Base-by-base conservation (phyloP, 1,140 invertebrate genomes). In the Drosophila navojoa region DNA sequence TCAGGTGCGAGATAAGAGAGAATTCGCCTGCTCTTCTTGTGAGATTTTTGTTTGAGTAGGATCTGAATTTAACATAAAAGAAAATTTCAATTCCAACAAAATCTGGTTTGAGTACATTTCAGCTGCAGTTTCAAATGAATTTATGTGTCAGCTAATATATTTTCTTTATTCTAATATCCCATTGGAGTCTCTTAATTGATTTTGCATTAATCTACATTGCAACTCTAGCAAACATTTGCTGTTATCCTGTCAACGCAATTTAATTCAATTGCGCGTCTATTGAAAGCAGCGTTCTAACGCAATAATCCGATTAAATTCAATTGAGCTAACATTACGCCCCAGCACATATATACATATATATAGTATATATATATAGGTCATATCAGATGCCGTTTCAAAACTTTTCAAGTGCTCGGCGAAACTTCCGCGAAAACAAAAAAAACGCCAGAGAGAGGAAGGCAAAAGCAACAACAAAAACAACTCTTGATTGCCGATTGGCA, bases 221-320 rank as follows among this genome's bases (percentile, higher is more conserved):
- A 44, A 44, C 5, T 15, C 15, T 45, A 7, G 19, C 5, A 15
- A 58, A 66, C 35, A 66, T 60, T 59, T 76, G 70, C 42, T 76
- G 70, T 5, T 60, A 67, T 57, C 45, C 22, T 38, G 45, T 63
- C 60, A 67, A 59, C 62, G 71, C 69, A 84, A 79, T 82, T 82
- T 84, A 84, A 82, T 82, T 82, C 78, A 81, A 81, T 81, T 84
- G 76, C 42, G 71, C 77, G 79, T 71, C 78, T 68, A 75, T 75
- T 64, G 74, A 73, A 79, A 67, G 58, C 53, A 50, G 54, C n/a
- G 25, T 52, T 40, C 57, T 58, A 53, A 52, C 47, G 55, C 53
- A 63, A 59, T 58, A 67, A 76, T 72, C 70, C 74, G 70, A 76
- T 76, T 76, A 76, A 76, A 76, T 62, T 76, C 74, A 76, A 76